Conservation (phyloP, 2,113 vertebrate genomes). For the Leucopsar rothschildi region DNA sequence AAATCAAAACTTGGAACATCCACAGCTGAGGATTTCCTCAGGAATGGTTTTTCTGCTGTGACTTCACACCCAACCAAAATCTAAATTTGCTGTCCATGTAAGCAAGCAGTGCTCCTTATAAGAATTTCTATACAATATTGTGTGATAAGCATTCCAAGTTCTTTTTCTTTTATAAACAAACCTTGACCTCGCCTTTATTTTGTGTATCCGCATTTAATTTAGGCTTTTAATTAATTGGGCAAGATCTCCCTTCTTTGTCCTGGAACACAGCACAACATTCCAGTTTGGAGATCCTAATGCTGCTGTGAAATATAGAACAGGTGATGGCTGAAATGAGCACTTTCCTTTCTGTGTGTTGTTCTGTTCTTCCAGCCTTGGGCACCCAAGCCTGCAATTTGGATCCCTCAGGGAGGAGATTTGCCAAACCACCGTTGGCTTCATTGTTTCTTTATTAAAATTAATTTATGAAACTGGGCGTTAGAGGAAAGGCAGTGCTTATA, state of each 20-base stretch:
- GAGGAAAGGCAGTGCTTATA: not conserved
- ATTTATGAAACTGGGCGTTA: not conserved
- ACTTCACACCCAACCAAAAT: not conserved
- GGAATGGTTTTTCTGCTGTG: not conserved
- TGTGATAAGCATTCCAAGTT: not conserved
- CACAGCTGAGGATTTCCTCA: not conserved
- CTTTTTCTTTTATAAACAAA: not conserved
- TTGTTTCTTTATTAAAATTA: conserved; percentile 24
- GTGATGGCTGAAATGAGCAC: not conserved
- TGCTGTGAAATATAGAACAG: not conserved
- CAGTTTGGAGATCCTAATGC: not conserved
- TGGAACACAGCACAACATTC: not conserved
- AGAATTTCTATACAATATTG: not conserved
- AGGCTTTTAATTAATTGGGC: not conserved
- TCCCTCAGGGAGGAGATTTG: not conserved
- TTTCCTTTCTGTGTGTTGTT: not conserved
- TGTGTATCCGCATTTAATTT: not conserved
- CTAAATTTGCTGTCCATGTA: not conserved
- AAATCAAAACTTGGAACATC: not conserved
- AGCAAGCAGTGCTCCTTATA: not conserved
- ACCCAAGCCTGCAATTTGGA: conserved; percentile 5
- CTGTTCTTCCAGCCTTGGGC: not conserved
- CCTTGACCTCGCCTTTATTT: not conserved
- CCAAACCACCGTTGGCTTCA: conserved; percentile 17
- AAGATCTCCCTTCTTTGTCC: not conserved